Evolutionary conservation across 2,797 vertebrate genomes (phyloP).

Genomic region (Crenuchus spilurus): DNA sequence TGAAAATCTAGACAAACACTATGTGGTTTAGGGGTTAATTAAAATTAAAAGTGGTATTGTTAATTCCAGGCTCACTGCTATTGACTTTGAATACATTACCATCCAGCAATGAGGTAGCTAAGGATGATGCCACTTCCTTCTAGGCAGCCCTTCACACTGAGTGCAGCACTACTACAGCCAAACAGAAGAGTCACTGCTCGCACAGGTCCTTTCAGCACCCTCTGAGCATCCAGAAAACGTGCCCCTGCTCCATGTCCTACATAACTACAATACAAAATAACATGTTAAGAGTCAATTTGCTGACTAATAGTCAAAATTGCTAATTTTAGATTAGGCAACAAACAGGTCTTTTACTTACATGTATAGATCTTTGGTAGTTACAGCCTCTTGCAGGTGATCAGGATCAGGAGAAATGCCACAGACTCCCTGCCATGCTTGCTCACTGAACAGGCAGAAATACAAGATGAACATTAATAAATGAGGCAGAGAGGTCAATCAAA

Average conservation of each 20-base stretch:
- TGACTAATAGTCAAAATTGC: too few relatives aligned
- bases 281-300: background rate
- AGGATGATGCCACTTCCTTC: constrained; percentile 89
- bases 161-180: constrained; percentile 91
- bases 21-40: too few relatives aligned
- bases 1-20: too few relatives aligned
- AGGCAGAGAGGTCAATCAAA: background rate
- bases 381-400: constrained; percentile 79
- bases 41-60: too few relatives aligned
- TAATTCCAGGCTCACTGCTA: too few relatives aligned
- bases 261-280: constrained; percentile 73
- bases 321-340: background rate
- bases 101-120: constrained; percentile 90
- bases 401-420: constrained; percentile 78
- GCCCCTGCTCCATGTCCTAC: constrained; percentile 90
- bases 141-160: constrained; percentile 83
- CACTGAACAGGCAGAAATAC: constrained; percentile 66
- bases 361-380: constrained; percentile 86
- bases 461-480: constrained; percentile 19
- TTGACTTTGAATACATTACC: constrained; percentile 78
- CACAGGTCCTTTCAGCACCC: constrained; percentile 78
- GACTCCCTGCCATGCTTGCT: constrained; percentile 85
- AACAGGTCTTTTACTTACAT: constrained; percentile 80
- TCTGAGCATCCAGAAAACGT: constrained; percentile 83
- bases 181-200: constrained; percentile 85